Evolutionary conservation across 2,113 vertebrate species (phyloP), one percentile per base, ranked within the genome.

Genomic region (Gorsachius goisagi): DNA sequence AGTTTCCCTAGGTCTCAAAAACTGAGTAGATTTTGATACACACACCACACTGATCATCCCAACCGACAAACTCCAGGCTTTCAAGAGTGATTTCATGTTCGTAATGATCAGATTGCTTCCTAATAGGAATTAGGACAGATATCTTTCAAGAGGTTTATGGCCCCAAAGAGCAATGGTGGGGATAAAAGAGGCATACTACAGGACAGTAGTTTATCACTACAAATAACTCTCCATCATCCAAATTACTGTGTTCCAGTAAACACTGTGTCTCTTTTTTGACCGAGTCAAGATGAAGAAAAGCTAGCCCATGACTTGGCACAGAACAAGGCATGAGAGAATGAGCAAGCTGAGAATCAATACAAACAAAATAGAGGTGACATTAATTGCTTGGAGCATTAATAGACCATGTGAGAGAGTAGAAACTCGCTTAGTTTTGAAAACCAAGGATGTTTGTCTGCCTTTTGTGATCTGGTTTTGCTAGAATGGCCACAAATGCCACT

Each of bases 371-470:
- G 85, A 95, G 85, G 85, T 92, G 90, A 96, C 90, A 72, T 81
- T 90, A 90, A 91, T 96, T 93, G 83, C 78, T 56, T 75, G 90
- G 83, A 95, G 90, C 92, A 96, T 52, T 96, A 96, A 97, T 90
- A 93, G 83, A 84, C 76, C 72, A 66, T 13, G 44, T 18, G 83
- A 92, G 88, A 77, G 35, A 55, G 67, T 37, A 93, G 88, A 87
- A 64, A 68, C 68, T 22, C 41, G 83, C 72, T 93, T 84, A 77
- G 85, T 80, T 90, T 88, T 68, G 88, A 95, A 91, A 94, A 81
- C 50, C 68, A 80, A 91, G 82, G 79, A 59, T 90, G 79, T 22
- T 71, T 0, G 20, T 30, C 53, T 90, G 90, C 69, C 68, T 92
- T 86, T 84, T 63, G 85, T 56, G 47, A 91, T 58, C 30, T 0